Percentiles rank a stretch among this genome's conserved stretches.
phyloP scores from a whole-genome alignment of 2,797 vertebrate genomes.

The Dendrocincla fuliginosa region DNA sequence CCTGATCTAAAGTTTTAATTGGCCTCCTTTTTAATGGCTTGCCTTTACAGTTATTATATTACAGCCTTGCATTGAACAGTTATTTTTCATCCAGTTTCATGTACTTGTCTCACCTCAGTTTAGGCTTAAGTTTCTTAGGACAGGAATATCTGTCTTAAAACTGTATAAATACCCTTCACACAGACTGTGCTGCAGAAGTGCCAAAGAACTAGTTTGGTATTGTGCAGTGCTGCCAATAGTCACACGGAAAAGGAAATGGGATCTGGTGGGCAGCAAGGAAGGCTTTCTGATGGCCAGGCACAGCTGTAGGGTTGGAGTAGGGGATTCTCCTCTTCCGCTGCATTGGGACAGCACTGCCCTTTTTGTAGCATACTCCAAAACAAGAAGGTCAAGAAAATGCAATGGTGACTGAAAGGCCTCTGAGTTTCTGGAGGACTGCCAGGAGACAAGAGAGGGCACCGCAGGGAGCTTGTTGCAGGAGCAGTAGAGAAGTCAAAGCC shows the following conservation, averaged over 20 bases:
- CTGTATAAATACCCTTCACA: not conserved
- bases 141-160: not conserved
- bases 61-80: not conserved
- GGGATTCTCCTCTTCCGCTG: not conserved
- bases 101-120: not conserved
- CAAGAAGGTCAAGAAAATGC: not conserved
- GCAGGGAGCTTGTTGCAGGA: not conserved
- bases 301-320: accelerated
- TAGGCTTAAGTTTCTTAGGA: not conserved
- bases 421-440: not conserved
- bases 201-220: not conserved
- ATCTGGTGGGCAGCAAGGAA: not conserved
- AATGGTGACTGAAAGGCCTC: not conserved
- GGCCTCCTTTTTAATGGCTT: not conserved
- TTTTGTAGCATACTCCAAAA: not conserved
- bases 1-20: not conserved
- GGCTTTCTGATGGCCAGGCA: accelerated
- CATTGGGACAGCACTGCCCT: not conserved
- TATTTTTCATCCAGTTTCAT: not conserved
- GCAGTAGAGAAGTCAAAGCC: not conserved
- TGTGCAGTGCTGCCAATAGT: accelerated
- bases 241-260: accelerated
- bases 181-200: not conserved
- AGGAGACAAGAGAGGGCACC: not conserved
- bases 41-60: no score